Conservation (phyloP, 2,113 vertebrate genomes). For the Crotophaga sulcirostris region DNA sequence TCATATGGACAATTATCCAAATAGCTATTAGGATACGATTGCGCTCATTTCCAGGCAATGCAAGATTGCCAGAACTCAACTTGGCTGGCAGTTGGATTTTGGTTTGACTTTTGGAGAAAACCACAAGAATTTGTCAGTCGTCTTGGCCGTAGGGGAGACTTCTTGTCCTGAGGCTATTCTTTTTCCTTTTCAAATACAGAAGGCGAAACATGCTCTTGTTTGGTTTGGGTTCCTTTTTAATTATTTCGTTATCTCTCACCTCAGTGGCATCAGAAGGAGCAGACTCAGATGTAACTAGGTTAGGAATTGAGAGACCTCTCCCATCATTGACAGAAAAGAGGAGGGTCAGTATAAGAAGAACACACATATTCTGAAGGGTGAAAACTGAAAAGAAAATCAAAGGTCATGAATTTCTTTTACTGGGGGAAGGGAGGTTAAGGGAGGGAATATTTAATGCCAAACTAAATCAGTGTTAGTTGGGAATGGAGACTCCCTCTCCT, state of each 20-base stretch:
- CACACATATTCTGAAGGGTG: neutral
- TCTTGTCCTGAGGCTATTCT: constrained; percentile 71
- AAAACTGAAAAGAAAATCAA: constrained; percentile 4
- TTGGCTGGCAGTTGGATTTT: constrained; percentile 73
- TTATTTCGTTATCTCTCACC: neutral
- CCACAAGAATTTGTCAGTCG: constrained; percentile 84
- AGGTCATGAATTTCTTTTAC: neutral
- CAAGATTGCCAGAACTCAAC: constrained; percentile 68
- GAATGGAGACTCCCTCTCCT: constrained; percentile 58
- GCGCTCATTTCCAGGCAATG: constrained; percentile 83
- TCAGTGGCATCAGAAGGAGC: neutral
- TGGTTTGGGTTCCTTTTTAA: neutral
- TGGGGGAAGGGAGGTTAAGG: neutral
- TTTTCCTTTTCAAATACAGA: constrained; percentile 66
- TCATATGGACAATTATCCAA: constrained; percentile 82
- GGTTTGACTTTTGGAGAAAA: constrained; percentile 85
- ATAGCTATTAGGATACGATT: constrained; percentile 84
- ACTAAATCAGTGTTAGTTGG: constrained; percentile 63
- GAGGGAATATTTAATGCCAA: constrained; percentile 34
- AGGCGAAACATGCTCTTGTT: constrained; percentile 50
- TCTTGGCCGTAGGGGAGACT: constrained; percentile 74
- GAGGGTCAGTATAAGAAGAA: neutral
- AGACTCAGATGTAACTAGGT: neutral
- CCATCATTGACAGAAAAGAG: neutral
- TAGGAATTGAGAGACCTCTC: neutral